Conservation (phyloP, 2,797 vertebrate species). For the Rhynchonycteris naso region DNA sequence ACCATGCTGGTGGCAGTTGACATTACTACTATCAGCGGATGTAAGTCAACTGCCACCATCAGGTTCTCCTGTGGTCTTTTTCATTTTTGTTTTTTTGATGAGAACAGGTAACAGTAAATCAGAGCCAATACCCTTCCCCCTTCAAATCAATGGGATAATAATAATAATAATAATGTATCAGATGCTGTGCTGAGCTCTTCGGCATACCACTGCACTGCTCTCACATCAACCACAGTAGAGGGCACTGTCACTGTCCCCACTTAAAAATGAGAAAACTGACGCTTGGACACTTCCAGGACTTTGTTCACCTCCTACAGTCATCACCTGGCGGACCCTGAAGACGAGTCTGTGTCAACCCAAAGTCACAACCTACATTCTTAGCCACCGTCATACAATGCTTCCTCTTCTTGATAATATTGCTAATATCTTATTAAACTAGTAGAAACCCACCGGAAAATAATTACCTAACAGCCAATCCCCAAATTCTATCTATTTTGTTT, state of each 20-base stretch:
- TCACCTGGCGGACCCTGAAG: neutral
- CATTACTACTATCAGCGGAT: neutral
- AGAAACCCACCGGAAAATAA: neutral
- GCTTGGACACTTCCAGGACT: neutral
- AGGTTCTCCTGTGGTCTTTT: neutral
- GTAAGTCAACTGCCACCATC: neutral
- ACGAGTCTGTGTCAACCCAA: neutral
- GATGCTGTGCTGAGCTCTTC: neutral
- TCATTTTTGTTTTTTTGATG: neutral
- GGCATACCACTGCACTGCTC: neutral
- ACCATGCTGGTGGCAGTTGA: neutral
- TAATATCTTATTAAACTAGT: slow-evolving; percentile 2
- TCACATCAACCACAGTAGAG: neutral
- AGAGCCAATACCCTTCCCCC: neutral
- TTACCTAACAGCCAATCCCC: neutral
- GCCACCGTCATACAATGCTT: neutral
- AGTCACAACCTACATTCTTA: neutral
- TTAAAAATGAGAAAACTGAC: neutral
- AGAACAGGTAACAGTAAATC: neutral
- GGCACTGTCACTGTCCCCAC: neutral
- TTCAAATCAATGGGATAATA: no score
- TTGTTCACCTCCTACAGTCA: neutral
- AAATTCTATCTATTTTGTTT: neutral
- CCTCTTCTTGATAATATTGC: neutral
- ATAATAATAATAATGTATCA: no score